Evolutionary conservation across 2,888 invertebrate species (phyloP).

Genomic region (Oscheius onirici): DNA sequence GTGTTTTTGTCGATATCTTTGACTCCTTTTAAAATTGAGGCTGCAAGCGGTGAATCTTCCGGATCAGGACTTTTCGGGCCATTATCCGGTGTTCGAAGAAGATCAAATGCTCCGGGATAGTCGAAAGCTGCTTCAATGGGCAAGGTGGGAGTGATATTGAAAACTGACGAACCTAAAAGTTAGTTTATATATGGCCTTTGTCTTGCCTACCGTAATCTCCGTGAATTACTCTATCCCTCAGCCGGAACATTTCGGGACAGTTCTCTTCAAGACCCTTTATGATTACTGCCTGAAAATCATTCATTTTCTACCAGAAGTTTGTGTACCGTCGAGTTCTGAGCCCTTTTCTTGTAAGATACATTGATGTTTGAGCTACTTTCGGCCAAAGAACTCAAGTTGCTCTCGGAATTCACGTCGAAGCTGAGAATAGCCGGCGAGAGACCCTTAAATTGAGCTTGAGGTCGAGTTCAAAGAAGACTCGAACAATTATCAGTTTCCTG

Average conservation of each 20-base stretch:
- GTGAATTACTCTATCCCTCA: neutral
- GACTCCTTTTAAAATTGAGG: slow-evolving; percentile 63
- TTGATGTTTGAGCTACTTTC: neutral
- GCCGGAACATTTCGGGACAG: neutral
- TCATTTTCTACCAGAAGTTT: neutral
- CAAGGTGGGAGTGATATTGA: neutral
- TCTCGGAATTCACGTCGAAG: neutral
- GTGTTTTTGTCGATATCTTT: slow-evolving; percentile 55
- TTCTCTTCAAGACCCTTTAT: slow-evolving; percentile 5
- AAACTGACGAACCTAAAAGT: neutral
- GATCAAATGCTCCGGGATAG: slow-evolving; percentile 28
- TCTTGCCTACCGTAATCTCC: neutral
- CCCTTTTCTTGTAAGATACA: neutral
- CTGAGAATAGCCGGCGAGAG: slow-evolving; percentile 15
- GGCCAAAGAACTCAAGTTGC: neutral
- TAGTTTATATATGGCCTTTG: neutral
- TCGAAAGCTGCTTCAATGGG: neutral
- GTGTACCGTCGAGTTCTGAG: neutral
- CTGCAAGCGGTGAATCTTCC: slow-evolving; percentile 67
- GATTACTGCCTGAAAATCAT: slow-evolving; percentile 3
- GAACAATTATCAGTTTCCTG: slow-evolving; percentile 53
- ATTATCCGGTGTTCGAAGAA: slow-evolving; percentile 2
- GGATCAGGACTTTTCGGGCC: slow-evolving; percentile 57
- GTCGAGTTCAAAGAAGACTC: neutral
- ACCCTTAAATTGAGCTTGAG: neutral